Percentiles rank a stretch among this genome's conserved stretches.
These are phyloP conservation scores for Apotomis turbidana DNA, from an alignment of 2,888 invertebrate genomes.

Conservation along the genomic window DNA sequence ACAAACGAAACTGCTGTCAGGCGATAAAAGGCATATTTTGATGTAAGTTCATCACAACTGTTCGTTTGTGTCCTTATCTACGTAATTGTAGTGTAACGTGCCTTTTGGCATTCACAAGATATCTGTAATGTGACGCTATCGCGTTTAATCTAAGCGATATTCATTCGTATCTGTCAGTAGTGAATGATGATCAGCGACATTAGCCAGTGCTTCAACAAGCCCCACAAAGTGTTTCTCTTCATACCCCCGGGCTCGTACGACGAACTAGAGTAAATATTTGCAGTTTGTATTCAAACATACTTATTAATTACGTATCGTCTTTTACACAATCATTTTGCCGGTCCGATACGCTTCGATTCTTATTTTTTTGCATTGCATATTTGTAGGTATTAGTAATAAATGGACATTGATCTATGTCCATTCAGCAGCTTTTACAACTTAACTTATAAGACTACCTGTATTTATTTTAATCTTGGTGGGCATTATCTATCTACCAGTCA, in stretches of 20 bases:
- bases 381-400: too few relatives aligned
- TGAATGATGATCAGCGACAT: constrained; percentile 67
- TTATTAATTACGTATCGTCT: constrained; percentile 24
- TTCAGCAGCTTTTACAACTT: background rate
- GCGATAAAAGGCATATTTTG: background rate
- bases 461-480: too few relatives aligned
- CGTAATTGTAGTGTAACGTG: constrained; percentile 27
- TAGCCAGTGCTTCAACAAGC: constrained; percentile 60
- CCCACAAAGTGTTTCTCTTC: constrained; percentile 63
- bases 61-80: constrained; percentile 3
- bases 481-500: too few relatives aligned
- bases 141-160: constrained; percentile 25
- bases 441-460: too few relatives aligned
- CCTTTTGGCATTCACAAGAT: constrained; percentile 2
- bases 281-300: constrained; percentile 21
- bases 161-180: constrained; percentile 33
- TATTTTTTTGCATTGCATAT: background rate
- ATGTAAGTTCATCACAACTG: background rate
- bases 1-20: background rate
- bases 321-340: constrained; percentile 33
- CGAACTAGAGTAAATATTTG: constrained; percentile 64
- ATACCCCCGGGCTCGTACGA: constrained; percentile 59
- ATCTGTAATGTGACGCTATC: constrained; percentile 27
- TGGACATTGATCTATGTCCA: too few relatives aligned
- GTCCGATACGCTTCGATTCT: constrained; percentile 31